Percentiles rank a stretch among this genome's conserved stretches.
Conservation (phyloP, 2,113 vertebrate genomes). For the Campylorhamphus procurvoides region DNA sequence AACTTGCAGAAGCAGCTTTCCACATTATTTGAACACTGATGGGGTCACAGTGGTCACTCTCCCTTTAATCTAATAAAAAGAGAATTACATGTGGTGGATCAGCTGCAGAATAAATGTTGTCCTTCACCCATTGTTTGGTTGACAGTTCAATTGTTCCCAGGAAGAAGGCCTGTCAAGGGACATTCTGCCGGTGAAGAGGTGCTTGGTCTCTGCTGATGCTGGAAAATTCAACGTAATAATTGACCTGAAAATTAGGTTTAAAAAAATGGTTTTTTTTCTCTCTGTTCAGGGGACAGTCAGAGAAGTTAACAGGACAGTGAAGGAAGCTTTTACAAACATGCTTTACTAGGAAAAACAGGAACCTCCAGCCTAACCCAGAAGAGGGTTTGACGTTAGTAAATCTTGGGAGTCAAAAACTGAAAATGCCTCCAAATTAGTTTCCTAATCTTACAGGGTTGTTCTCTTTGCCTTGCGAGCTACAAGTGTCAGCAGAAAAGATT, state of each 20-base stretch:
- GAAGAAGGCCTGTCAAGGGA: not conserved
- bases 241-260: not conserved
- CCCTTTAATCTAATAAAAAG: constrained; percentile 11
- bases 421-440: not conserved
- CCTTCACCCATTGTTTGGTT: not conserved
- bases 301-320: not conserved
- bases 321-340: not conserved
- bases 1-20: not conserved
- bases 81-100: not conserved
- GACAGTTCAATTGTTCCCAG: not conserved
- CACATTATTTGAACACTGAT: not conserved
- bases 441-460: not conserved
- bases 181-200: not conserved
- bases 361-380: not conserved
- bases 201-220: not conserved
- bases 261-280: not conserved
- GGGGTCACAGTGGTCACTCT: not conserved
- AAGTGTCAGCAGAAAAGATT: not conserved
- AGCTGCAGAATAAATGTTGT: not conserved
- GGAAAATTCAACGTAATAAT: constrained; percentile 11
- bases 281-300: not conserved
- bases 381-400: not conserved
- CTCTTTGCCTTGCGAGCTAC: not conserved
- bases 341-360: not conserved
- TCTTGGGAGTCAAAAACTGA: not conserved